Base-by-base conservation (phyloP, 2,113 vertebrate species). In the Gila orcuttii region DNA sequence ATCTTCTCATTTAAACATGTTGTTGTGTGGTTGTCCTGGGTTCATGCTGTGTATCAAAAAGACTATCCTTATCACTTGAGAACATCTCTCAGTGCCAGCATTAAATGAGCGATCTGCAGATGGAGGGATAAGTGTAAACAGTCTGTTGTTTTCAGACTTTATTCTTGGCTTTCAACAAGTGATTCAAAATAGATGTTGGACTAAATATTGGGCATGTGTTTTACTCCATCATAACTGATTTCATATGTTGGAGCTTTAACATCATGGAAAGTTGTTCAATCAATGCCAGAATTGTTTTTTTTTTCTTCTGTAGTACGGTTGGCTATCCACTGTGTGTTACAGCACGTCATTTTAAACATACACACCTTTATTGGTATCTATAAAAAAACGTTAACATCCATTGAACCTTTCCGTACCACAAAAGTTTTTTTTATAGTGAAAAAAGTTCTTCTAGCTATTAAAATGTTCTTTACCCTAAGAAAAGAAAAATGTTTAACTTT, bases 61-160 rank as follows among this genome's bases (percentile, higher is more conserved):
- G 4, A n/a, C 74, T 83, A 60, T 69, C 80, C 74, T 86, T 87
- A 87, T 87, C 80, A 82, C 78, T 60, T 82, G 75, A 75, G 69
- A 86, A 76, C 25, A 64, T 81, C 57, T 87, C 76, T 17, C 6
- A 28, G 6, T 62, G 47, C 68, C 60, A 84, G 42, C 13, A 62
- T 76, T 69, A 68, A 42, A 79, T 76, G 36, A 83, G 21, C 28
- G 68, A 71, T 86, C 84, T 77, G 59, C 75, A 75, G 81, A 86
- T 84, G 64, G 25, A 23, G 25, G 23, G 19, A 23, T 71, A 25
- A 83, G 78, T 76, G 42, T 50, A 42, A 52, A 75, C 85, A 77
- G 80, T 36, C 81, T 74, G 55, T 33, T 57, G 69, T 3, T 71
- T n/a, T 85, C 28, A 69, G 39, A 28, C 31, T 55, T 78, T 79